phyloP scores from a whole-genome alignment of 2,888 invertebrate genomes.

The Elysia crispata region DNA sequence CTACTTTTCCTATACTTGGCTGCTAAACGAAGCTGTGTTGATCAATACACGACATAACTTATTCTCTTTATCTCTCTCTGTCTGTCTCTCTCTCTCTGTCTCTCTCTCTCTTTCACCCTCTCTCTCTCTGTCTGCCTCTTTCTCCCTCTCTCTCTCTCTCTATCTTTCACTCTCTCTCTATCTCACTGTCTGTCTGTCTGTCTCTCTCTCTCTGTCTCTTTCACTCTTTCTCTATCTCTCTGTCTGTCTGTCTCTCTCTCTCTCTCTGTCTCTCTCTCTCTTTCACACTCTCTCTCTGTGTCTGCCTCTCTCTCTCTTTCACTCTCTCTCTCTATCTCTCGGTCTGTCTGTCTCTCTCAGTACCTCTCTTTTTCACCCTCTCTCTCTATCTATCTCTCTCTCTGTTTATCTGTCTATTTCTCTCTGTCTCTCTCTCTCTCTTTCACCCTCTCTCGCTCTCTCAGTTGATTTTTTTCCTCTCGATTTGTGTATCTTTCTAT shows the following conservation, averaged over 20 bases:
- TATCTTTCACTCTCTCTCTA: slow-evolving; percentile 16
- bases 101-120: not conserved
- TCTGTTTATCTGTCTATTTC: too few relatives aligned
- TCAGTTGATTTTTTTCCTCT: not conserved
- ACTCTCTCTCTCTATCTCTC: too few relatives aligned
- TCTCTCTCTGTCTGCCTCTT: not conserved
- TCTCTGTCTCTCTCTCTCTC: too few relatives aligned
- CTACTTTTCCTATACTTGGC: too few relatives aligned
- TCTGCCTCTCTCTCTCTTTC: too few relatives aligned
- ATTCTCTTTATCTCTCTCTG: too few relatives aligned
- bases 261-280: not conserved
- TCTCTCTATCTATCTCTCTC: too few relatives aligned
- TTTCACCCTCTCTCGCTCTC: slow-evolving; percentile 18
- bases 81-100: too few relatives aligned
- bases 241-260: not conserved
- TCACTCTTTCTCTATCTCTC: too few relatives aligned
- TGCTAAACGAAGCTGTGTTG: too few relatives aligned
- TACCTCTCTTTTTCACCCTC: not conserved
- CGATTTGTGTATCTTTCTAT: not conserved
- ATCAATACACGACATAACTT: too few relatives aligned
- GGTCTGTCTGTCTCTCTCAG: too few relatives aligned
- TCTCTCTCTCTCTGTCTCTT: not conserved
- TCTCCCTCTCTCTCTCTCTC: slow-evolving; percentile 17
- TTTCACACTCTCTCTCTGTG: not conserved
- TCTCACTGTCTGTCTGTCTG: not conserved